A percentile compares a stretch with the other conserved stretches of the same genome.
Evolutionary conservation across 2,888 invertebrate species (phyloP).

Genomic region (Hyposoter didymator): DNA sequence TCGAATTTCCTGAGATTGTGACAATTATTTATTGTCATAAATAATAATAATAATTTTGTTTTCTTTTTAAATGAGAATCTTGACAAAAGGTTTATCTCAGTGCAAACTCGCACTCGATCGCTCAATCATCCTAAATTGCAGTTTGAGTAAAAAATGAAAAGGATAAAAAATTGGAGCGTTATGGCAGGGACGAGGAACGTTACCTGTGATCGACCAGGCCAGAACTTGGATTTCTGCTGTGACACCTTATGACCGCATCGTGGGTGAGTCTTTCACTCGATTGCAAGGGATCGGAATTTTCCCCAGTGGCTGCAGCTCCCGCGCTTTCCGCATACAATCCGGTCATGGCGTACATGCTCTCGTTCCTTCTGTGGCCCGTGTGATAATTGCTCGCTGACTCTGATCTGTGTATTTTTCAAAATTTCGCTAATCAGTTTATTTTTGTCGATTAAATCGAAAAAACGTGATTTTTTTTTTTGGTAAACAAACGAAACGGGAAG

Average conservation of each 20-base stretch:
- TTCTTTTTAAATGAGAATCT: too few relatives aligned
- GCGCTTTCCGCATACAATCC: constrained; percentile 92
- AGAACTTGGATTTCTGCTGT: constrained; percentile 92
- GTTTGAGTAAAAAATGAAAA: neutral
- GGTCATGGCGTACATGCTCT: constrained; percentile 96
- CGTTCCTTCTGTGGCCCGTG: constrained; percentile 89
- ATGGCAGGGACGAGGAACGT: neutral
- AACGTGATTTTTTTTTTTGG: too few relatives aligned
- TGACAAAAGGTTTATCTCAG: too few relatives aligned
- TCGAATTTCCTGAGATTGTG: too few relatives aligned
- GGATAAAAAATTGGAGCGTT: constrained; percentile 9
- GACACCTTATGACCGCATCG: constrained; percentile 88
- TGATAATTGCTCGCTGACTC: constrained; percentile 82
- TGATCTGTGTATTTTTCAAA: constrained; percentile 73
- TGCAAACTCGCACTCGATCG: too few relatives aligned
- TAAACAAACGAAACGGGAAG: neutral
- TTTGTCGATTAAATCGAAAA: neutral
- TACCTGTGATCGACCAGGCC: constrained; percentile 89
- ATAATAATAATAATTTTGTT: too few relatives aligned
- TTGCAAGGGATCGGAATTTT: constrained; percentile 83
- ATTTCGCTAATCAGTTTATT: too few relatives aligned
- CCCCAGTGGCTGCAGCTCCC: constrained; percentile 82
- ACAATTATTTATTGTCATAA: too few relatives aligned
- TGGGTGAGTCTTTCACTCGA: constrained; percentile 81
- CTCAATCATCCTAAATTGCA: too few relatives aligned